Evolutionary conservation across 2,113 vertebrate genomes (phyloP), one percentile per base, ranked within the genome.

Genomic region (Callipepla californica): DNA sequence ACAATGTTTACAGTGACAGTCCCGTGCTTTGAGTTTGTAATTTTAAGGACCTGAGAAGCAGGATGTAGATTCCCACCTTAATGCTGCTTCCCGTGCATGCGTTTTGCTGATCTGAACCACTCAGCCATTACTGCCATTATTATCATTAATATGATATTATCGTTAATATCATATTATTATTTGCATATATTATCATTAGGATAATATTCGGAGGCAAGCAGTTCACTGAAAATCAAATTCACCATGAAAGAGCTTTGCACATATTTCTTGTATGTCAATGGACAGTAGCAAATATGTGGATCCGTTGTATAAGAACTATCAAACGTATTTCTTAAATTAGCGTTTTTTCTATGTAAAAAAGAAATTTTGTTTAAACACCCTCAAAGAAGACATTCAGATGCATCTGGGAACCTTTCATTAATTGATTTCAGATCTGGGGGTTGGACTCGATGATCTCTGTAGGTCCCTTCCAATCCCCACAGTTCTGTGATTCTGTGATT

Each of bases 261-360:
- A 3, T 15, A 61, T 53, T 38, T 18, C 23, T 66, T 11, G 1
- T 23, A 18, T n/a, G 57, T 42, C 20, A 30, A 17, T 34, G 25
- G 28, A 47, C 47, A 32, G 13, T 9, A 57, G 30, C 25, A 8
- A 26, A 84, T 17, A 6, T 11, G 20, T 18, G 5, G n/a, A 47
- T 34, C 38, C 45, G 17, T 40, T 13, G 9, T 7, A 38, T 2
- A 2, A 0, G 3, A 78, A n/a, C 22, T n/a, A 40, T 21, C n/a
- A 74, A 34, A 80, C 8, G 3, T 10, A 9, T 42, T 68, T 25
- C 50, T 22, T 45, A 50, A 81, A 57, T 23, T 14, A 80, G 21
- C 5, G 48, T 11, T 47, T 44, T 44, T 15, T 28, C 48, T 69
- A 5, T 50, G 15, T 42, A 11, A 63, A 85, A 55, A 9, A 18